Percentiles rank a stretch among this genome's conserved stretches.
These are phyloP conservation scores for Micromussa lordhowensis DNA, from an alignment of 92 coral and sea anemone genomes.

Conservation along the genomic window DNA sequence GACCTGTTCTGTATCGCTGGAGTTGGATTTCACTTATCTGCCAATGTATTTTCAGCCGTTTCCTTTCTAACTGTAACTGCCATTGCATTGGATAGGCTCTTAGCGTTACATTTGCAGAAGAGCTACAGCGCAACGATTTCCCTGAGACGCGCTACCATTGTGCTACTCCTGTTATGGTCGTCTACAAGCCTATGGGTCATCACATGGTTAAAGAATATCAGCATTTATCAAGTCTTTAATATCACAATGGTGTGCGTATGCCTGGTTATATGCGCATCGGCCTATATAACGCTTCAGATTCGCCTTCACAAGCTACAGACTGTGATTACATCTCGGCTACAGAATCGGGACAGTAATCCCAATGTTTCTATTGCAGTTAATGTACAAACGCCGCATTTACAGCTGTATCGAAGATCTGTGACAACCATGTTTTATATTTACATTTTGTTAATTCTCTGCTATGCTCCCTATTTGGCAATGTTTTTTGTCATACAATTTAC, in stretches of 20 bases:
- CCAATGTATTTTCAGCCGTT: conserved; percentile 43
- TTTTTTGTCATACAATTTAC: conserved; percentile 28
- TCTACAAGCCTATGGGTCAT: conserved; percentile 32
- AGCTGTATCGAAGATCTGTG: conserved; percentile 32
- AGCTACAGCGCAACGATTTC: background rate
- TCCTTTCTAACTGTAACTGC: conserved; percentile 46
- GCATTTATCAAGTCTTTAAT: conserved; percentile 36
- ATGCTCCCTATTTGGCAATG: conserved; percentile 25
- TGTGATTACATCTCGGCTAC: background rate
- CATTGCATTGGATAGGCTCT: conserved; percentile 18
- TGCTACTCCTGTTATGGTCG: conserved; percentile 17
- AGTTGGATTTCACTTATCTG: conserved; percentile 31
- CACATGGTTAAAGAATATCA: conserved; percentile 31
- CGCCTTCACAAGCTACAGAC: conserved; percentile 18
- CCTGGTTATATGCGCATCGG: conserved; percentile 14
- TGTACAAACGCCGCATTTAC: conserved; percentile 29
- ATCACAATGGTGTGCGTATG: conserved; percentile 6
- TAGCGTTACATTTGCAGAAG: conserved; percentile 17
- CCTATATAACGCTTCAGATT: conserved; percentile 44
- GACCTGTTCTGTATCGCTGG: conserved; percentile 38
- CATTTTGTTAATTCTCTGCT: conserved; percentile 32
- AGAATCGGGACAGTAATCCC: background rate
- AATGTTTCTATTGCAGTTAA: background rate
- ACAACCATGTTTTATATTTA: conserved; percentile 44
- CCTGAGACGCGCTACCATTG: background rate